Conservation (phyloP, 2,113 vertebrate species). For the Myodes glareolus region DNA sequence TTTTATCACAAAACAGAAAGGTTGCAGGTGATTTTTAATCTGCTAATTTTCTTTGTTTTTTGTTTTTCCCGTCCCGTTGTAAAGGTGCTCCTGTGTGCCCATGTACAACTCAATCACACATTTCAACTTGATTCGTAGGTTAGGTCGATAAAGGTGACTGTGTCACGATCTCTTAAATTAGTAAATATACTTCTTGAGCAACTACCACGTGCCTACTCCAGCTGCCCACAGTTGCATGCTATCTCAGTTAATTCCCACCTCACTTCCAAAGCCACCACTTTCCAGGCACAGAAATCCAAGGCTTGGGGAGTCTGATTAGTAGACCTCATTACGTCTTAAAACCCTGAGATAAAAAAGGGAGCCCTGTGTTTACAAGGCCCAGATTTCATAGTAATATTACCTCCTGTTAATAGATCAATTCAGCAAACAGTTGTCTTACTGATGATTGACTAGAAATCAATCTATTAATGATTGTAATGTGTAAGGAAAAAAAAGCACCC, state of each 20-base stretch:
- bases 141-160: neutral
- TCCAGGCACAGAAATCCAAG: neutral
- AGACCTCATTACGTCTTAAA: neutral
- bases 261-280: neutral
- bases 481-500: neutral
- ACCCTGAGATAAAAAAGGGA: neutral
- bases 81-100: neutral
- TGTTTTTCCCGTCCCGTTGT: neutral
- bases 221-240: neutral
- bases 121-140: constrained; percentile 33
- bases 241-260: neutral
- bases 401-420: neutral
- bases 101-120: neutral
- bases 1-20: neutral
- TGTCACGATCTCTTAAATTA: neutral
- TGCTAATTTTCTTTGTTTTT: neutral
- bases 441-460: neutral
- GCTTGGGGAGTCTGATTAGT: neutral
- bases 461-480: neutral
- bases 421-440: neutral
- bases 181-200: neutral
- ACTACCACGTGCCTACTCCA: neutral
- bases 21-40: neutral
- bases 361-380: neutral
- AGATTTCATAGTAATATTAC: neutral